Evolutionary conservation across 2,888 invertebrate genomes (phyloP), one percentile per base, ranked within the genome.

Genomic region (Ichneumon xanthorius): DNA sequence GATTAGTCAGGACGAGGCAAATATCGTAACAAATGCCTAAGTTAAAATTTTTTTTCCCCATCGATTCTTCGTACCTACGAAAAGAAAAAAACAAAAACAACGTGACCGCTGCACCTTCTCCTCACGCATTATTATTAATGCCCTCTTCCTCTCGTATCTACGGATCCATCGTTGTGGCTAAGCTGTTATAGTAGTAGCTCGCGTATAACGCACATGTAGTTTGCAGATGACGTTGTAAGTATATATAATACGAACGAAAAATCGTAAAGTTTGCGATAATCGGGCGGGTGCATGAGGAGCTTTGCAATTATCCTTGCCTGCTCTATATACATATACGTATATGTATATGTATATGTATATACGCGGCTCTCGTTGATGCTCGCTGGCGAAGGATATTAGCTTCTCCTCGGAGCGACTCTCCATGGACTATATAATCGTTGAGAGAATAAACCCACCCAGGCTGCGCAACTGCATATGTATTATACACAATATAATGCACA

Each of bases 241-340:
- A 68, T 72, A 76, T 26, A 58, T 14, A 58, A 75, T 63, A 19
- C 53, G 78, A 22, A 65, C 78, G 81, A 81, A 84, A 86, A 86
- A 86, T 86, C 86, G 77, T 86, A 82, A 86, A 86, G 79, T 86
- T 84, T 71, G 82, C 86, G 79, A 84, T 86, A 72, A 84, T 84
- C 83, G 80, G 81, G 78, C 72, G 76, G 78, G 82, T 48, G 78
- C 81, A 70, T 63, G 70, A 61, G 85, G 83, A 75, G 83, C 83
- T 83, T 86, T 71, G 86, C 83, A 86, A 86, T 86, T 86, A 86
- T 86, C 80, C 73, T 37, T 72, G n/a, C 16, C 50, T 72, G 53
- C 30, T 26, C 1, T 58, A 37, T 37, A 19, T 71, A 14, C 0
- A 14, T 5, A 14, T 14, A 14, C 14, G 45, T 14, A 14, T 14